Conservation (phyloP, 2,113 vertebrate species). For the Catharus minimus region DNA sequence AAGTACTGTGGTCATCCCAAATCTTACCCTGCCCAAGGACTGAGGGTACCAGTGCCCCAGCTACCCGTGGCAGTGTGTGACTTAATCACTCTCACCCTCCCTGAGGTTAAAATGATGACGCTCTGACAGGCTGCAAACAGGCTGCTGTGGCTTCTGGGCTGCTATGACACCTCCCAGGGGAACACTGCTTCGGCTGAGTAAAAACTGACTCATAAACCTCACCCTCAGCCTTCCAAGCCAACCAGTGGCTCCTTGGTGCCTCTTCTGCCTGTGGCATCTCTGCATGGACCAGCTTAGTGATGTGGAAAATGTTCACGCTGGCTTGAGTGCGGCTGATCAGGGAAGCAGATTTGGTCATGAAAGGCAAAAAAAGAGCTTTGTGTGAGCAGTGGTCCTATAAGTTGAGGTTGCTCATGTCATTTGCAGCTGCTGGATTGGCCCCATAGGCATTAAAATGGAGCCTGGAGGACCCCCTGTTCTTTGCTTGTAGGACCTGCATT, state of each 20-base stretch:
- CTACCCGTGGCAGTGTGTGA: neutral
- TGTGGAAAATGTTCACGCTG: neutral
- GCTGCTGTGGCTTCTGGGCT: neutral
- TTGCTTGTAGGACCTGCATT: neutral
- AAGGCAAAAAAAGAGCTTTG: neutral
- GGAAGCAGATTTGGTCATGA: neutral
- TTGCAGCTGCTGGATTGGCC: neutral
- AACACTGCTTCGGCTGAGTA: neutral
- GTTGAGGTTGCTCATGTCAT: rapidly evolving
- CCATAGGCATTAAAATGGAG: neutral
- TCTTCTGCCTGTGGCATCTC: rapidly evolving
- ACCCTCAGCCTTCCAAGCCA: neutral
- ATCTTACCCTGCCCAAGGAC: neutral
- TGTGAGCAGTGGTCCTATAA: neutral
- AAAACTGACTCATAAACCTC: neutral
- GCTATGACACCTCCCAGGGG: neutral
- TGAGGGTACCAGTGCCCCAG: neutral
- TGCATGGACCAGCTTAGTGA: neutral
- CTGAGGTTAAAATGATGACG: neutral
- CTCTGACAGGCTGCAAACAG: neutral
- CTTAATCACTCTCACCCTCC: neutral
- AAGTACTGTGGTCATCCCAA: neutral
- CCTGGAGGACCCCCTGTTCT: neutral
- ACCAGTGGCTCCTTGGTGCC: neutral
- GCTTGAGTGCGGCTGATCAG: neutral